Base-by-base conservation (phyloP, 2,113 vertebrate species). In the Clupea harengus region DNA sequence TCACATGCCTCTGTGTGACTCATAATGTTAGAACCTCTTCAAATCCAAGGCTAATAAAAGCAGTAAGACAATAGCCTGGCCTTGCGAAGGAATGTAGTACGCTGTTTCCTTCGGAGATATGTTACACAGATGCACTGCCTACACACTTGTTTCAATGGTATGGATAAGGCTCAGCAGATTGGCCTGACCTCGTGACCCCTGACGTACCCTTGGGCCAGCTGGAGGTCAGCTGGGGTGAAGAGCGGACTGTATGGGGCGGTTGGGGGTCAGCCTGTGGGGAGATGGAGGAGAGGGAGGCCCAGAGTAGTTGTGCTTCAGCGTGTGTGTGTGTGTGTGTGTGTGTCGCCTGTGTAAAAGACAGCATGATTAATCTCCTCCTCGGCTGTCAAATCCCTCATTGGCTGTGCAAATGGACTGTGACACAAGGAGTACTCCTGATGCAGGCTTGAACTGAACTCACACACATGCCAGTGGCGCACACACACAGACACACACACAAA, bases 321-420 rank as follows among this genome's bases (percentile, higher is more conserved):
- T 44, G 85, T 17, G 67, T 83, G 28, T 13, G 82, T 44, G 60
- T 46, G 54, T 57, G 57, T 75, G 85, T 50, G n/a, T 81, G 81
- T 49, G 67, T 18, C 6, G n/a, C 22, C 20, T 67, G 81, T n/a
- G 25, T 78, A 78, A 78, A 78, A 78, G 72, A 83, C 82, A 81
- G 84, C 0, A 2, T 87, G 0, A 28, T 0, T 72, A 92, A 92
- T 90, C 89, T 94, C 50, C 83, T 88, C 84, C 91, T 85, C 85
- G 89, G 83, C 92, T 92, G 88, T 92, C 87, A 90, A 85, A 87
- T 93, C 91, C 91, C 90, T 94, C 90, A 91, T 92, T 93, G 90
- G 89, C 88, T 87, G 87, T 17, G 81, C 89, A 93, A 93, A 92
- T 92, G 72, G 72, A 78, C 72, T 78, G 72, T 78, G 72, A 78